phyloP scores from a whole-genome alignment of 37 sponge, comb jelly and placozoan species.

The Ianthella basta region DNA sequence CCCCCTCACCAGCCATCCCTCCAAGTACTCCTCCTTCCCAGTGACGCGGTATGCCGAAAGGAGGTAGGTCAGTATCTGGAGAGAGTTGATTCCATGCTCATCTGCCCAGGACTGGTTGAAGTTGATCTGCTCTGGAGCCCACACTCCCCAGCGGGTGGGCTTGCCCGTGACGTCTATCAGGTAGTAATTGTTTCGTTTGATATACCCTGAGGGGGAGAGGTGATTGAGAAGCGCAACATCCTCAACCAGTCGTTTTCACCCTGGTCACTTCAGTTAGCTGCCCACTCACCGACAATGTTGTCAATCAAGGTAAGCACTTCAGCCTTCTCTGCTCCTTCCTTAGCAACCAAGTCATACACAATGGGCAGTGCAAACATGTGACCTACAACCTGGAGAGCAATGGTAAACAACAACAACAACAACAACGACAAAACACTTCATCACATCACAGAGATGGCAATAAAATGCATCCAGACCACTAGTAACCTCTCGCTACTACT shows the following conservation, averaged over 20 bases:
- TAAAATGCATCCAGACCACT: background rate
- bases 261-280: background rate
- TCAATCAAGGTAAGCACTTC: conserved; percentile 44
- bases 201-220: conserved; percentile 52
- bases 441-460: background rate
- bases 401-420: background rate
- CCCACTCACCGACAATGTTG: conserved; percentile 58
- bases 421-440: background rate
- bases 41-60: conserved; percentile 81
- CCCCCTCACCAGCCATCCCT: conserved; percentile 58
- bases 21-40: conserved; percentile 39
- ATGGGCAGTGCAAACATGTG: conserved; percentile 85
- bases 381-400: conserved; percentile 58
- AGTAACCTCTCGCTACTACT: background rate
- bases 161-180: conserved; percentile 70
- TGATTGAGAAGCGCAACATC: background rate
- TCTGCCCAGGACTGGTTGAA: conserved; percentile 80
- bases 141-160: conserved; percentile 82
- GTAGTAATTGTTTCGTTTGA: conserved; percentile 52
- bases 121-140: conserved; percentile 76
- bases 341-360: conserved; percentile 74
- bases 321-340: conserved; percentile 37
- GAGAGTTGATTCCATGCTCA: conserved; percentile 81
- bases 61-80: conserved; percentile 75
- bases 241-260: background rate